phyloP scores from a whole-genome alignment of 1,140 invertebrate genomes.

The Odontomachus brunneus region DNA sequence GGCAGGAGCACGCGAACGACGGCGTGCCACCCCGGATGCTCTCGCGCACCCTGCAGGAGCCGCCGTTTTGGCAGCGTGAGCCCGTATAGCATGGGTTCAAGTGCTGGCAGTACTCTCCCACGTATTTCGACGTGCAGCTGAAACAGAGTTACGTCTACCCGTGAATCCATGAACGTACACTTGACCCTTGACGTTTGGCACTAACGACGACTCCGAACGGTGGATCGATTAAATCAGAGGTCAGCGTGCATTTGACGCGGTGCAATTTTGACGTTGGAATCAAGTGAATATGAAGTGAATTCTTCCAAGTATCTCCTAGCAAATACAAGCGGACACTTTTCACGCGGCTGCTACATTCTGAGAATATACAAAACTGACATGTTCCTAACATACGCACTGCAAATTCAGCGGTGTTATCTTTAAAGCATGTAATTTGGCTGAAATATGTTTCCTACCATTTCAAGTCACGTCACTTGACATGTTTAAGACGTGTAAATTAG shows the following conservation, averaged over 20 bases:
- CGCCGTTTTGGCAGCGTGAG: slow-evolving; percentile 95
- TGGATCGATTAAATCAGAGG: neutral
- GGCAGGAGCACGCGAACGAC: slow-evolving; percentile 94
- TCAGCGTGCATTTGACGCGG: neutral
- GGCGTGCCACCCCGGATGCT: slow-evolving; percentile 88
- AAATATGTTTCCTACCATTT: too few relatives aligned
- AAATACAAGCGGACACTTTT: too few relatives aligned
- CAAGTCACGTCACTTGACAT: too few relatives aligned
- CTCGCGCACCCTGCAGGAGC: slow-evolving; percentile 93
- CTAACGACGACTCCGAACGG: neutral
- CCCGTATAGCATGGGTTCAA: slow-evolving; percentile 96
- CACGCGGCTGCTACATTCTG: too few relatives aligned
- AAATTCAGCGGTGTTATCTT: too few relatives aligned
- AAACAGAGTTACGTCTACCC: slow-evolving; percentile 84
- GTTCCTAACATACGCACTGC: too few relatives aligned
- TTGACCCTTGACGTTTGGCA: neutral
- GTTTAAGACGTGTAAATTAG: too few relatives aligned
- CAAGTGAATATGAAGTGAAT: neutral
- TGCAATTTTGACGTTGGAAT: neutral
- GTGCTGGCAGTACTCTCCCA: slow-evolving; percentile 97
- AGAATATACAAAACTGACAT: too few relatives aligned
- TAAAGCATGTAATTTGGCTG: too few relatives aligned
- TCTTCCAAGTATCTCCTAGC: neutral
- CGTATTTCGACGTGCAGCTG: slow-evolving; percentile 96
- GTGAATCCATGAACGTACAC: neutral